A percentile compares a stretch with the other conserved stretches of the same genome.
These are phyloP conservation scores for Enteromius thamalakanensis DNA, from an alignment of 2,797 vertebrate species.

Conservation along the genomic window DNA sequence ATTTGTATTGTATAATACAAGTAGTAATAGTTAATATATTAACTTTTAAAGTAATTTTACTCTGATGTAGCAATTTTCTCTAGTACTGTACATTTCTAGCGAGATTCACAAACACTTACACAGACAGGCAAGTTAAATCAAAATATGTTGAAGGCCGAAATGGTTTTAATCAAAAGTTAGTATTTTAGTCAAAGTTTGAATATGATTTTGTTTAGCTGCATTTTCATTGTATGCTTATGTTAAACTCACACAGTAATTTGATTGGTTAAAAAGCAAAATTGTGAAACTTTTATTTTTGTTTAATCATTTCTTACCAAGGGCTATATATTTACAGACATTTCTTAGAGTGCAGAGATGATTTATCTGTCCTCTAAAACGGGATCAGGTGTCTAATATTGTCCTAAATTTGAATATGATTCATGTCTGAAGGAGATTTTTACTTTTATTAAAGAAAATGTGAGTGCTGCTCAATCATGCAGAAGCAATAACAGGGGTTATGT, in stretches of 20 bases:
- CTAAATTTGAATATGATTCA: background rate
- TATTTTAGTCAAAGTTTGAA: background rate
- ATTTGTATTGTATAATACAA: no score
- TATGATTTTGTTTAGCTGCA: background rate
- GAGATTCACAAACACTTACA: background rate
- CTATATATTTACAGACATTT: background rate
- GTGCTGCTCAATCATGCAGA: background rate
- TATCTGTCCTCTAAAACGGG: background rate
- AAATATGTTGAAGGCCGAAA: no score
- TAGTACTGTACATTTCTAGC: background rate
- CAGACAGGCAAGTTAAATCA: background rate
- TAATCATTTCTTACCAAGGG: no score
- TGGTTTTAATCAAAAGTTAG: background rate
- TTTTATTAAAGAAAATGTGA: background rate
- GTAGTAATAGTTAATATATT: no score
- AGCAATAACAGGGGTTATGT: background rate
- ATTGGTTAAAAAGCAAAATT: no score
- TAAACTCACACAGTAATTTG: background rate
- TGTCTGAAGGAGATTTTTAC: background rate
- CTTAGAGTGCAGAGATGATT: background rate
- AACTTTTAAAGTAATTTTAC: background rate
- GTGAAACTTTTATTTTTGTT: no score
- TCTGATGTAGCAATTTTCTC: background rate
- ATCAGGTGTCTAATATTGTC: background rate
- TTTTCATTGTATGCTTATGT: background rate